A percentile compares a stretch with the other conserved stretches of the same genome.
These are phyloP conservation scores for Phocides pigmalion DNA, from an alignment of 1,140 invertebrate species.

Conservation along the genomic window DNA sequence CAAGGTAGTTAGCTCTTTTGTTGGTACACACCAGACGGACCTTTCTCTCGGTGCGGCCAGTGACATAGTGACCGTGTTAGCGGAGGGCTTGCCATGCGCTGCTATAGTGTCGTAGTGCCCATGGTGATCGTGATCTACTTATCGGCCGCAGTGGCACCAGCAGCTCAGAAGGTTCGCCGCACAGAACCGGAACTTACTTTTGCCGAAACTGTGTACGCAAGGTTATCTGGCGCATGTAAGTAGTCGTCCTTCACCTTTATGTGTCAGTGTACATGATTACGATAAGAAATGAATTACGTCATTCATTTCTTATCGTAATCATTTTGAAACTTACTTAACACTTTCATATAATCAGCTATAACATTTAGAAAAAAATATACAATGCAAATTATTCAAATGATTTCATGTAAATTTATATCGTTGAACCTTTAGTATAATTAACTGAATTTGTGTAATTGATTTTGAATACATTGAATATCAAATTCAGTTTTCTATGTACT, in stretches of 20 bases:
- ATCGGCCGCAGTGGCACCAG: conserved; percentile 32
- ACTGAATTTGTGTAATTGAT: too few relatives aligned
- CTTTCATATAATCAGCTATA: too few relatives aligned
- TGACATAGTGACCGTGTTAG: conserved; percentile 76
- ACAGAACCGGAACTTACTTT: conserved; percentile 58
- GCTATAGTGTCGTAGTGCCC: conserved; percentile 46
- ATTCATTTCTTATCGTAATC: neutral
- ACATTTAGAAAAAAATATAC: too few relatives aligned
- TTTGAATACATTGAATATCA: too few relatives aligned
- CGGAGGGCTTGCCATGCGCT: conserved; percentile 69
- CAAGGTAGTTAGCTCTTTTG: conserved; percentile 45
- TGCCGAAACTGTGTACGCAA: conserved; percentile 71
- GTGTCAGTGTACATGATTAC: conserved; percentile 9
- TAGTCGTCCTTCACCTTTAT: conserved; percentile 49
- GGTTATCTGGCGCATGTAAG: conserved; percentile 76
- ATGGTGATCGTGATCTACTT: conserved; percentile 48
- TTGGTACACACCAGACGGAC: conserved; percentile 50
- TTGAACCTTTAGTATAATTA: too few relatives aligned
- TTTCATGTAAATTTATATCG: too few relatives aligned
- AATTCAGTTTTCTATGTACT: too few relatives aligned
- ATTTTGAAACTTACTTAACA: neutral
- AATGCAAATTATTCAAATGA: too few relatives aligned
- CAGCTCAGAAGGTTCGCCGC: conserved; percentile 34
- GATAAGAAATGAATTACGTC: neutral
- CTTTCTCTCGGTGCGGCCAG: conserved; percentile 75